phyloP scores from a whole-genome alignment of 2,888 invertebrate genomes.

The Dryobota labecula region DNA sequence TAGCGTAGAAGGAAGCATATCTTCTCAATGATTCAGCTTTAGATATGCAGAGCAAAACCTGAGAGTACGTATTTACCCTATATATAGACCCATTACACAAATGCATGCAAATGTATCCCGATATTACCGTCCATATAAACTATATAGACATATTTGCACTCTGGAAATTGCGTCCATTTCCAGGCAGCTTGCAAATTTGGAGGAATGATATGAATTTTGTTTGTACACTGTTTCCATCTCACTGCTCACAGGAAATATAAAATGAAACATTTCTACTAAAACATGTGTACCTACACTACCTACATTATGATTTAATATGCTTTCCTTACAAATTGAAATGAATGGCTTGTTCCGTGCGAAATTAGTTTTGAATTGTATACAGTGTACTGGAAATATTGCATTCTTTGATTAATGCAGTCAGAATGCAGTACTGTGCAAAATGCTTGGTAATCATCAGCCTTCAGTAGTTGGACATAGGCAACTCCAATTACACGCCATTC shows the following conservation, averaged over 20 bases:
- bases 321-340: slow-evolving; percentile 30
- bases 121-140: slow-evolving; percentile 20
- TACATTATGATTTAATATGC: slow-evolving; percentile 16
- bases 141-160: slow-evolving; percentile 12
- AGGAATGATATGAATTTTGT: slow-evolving; percentile 33
- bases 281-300: background rate
- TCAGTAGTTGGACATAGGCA: too few relatives aligned
- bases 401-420: background rate
- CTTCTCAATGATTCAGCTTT: background rate
- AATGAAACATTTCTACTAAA: slow-evolving; percentile 23
- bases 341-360: slow-evolving; percentile 12
- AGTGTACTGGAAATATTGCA: background rate
- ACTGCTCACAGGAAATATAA: slow-evolving; percentile 27
- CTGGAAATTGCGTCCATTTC: slow-evolving; percentile 33
- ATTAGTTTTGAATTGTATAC: slow-evolving; percentile 21
- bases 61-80: background rate
- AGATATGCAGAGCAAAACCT: background rate
- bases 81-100: slow-evolving; percentile 17
- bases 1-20: too few relatives aligned
- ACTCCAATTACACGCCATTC: too few relatives aligned
- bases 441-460: too few relatives aligned
- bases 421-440: background rate
- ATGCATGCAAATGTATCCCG: slow-evolving; percentile 24
- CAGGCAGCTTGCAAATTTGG: slow-evolving; percentile 44
- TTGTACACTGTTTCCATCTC: slow-evolving; percentile 14